Base-by-base conservation (phyloP, 1,140 invertebrate genomes). In the Plectus sambesii region DNA sequence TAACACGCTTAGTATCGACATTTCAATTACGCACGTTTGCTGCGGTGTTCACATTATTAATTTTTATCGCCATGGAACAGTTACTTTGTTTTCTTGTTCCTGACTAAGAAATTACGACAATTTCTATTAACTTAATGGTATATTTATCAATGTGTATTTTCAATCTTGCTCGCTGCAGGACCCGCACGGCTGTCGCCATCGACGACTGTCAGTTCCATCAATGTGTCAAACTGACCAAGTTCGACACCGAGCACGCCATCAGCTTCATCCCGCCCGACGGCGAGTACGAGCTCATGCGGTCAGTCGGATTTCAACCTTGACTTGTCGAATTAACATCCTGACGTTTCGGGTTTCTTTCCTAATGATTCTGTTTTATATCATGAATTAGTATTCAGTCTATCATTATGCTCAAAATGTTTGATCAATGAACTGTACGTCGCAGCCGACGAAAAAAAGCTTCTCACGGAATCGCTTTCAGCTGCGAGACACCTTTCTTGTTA, bases 191-290 rank as follows among this genome's bases (percentile, higher is more conserved):
- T 9, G 93, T 99, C 46, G 94, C 96, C 6, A 99, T 99, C 57
- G 94, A 99, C 67, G 94, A 98, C 74, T 98, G 93, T 67, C 94
- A 99, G 74, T 99, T 99, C 74, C 93, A 99, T 76, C 94, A 99
- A 71, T 99, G 94, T 72, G 94, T 99, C 5, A 99, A 98, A 72
- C 77, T 99, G 26, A 93, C 87, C 63, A 99, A 99, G 78, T 99
- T 99, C 74, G 94, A 99, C 75, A 97, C 92, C 0, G 94, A 99
- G 73, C 94, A 99, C 77, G 92, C 89, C 63, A 99, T 99, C 69
- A 94, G 87, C 62, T 99, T 99, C 74, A 98, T 99, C 70, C 94
- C 94, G 53, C 93, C 93, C 2, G 94, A 99, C 75, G 94, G 94
- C 45, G 93, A 99, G 78, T 99, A 97, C 74, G 94, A 99, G 73